These are phyloP conservation scores for Otus sunia DNA, from an alignment of 2,113 vertebrate species.

Conservation along the genomic window DNA sequence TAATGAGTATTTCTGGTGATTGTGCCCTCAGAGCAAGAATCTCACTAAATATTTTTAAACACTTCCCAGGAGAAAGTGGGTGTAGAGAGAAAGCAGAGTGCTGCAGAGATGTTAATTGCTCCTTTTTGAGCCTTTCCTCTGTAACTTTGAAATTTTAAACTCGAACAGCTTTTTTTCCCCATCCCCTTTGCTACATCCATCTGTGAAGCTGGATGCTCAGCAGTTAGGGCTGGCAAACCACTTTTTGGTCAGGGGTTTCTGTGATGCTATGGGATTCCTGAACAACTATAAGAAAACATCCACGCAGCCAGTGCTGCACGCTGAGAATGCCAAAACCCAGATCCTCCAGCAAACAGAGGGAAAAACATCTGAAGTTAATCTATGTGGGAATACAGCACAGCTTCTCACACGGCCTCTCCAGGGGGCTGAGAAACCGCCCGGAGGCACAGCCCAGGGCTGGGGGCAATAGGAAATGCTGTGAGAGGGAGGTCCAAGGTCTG, in stretches of 20 bases:
- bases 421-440: background rate
- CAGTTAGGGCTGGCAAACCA: background rate
- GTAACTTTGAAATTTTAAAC: background rate
- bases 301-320: background rate
- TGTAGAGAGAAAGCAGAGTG: slow-evolving; percentile 8
- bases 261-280: background rate
- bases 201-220: background rate
- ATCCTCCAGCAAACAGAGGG: background rate
- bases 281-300: background rate
- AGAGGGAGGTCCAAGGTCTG: background rate
- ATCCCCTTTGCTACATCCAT: background rate
- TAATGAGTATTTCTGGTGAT: background rate
- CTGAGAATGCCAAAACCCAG: background rate
- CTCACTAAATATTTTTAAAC: slow-evolving; percentile 33
- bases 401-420: background rate
- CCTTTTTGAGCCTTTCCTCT: slow-evolving; percentile 16
- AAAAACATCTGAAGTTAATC: background rate
- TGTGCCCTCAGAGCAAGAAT: background rate
- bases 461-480: rapidly evolving
- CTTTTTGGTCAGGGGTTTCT: background rate
- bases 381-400: background rate
- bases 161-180: background rate
- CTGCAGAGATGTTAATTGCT: slow-evolving; percentile 21
- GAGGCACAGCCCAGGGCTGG: background rate
- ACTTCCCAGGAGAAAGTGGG: slow-evolving; percentile 26